Percentiles rank a stretch among this genome's conserved stretches.
phyloP scores from a whole-genome alignment of 2,113 vertebrate genomes.

The Perccottus glenii region DNA sequence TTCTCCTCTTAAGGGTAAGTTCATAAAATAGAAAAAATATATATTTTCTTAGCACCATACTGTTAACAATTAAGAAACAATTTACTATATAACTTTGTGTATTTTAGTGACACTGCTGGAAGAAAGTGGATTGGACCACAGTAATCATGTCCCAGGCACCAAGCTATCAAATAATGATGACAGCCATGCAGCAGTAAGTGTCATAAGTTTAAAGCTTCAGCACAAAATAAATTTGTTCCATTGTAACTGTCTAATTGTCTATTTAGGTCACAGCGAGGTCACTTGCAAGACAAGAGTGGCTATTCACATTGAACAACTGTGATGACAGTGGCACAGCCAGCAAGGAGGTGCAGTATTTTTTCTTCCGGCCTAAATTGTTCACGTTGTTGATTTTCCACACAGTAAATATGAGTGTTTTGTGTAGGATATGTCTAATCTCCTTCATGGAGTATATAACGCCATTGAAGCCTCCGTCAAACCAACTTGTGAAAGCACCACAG shows the following conservation, averaged over 20 bases:
- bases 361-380: no score
- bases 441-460: slow-evolving; percentile 90
- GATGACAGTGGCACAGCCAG: slow-evolving; percentile 90
- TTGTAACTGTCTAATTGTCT: not conserved
- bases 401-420: slow-evolving; percentile 29
- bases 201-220: not conserved
- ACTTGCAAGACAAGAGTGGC: slow-evolving; percentile 89
- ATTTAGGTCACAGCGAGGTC: slow-evolving; percentile 84
- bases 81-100: slow-evolving; percentile 11
- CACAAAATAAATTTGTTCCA: not conserved
- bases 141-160: slow-evolving; percentile 11
- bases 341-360: slow-evolving; percentile 78
- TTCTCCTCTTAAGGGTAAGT: slow-evolving; percentile 56
- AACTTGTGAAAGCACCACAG: slow-evolving; percentile 80
- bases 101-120: slow-evolving; percentile 54
- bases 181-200: slow-evolving; percentile 48
- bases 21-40: no score
- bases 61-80: not conserved
- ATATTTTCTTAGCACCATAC: not conserved
- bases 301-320: slow-evolving; percentile 90
- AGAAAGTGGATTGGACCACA: slow-evolving; percentile 31
- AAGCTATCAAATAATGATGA: slow-evolving; percentile 33
- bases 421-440: slow-evolving; percentile 90
- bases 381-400: not conserved
- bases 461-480: slow-evolving; percentile 88